Evolutionary conservation across 2,797 vertebrate genomes (phyloP).

Genomic region (Chiroxiphia lanceolata): DNA sequence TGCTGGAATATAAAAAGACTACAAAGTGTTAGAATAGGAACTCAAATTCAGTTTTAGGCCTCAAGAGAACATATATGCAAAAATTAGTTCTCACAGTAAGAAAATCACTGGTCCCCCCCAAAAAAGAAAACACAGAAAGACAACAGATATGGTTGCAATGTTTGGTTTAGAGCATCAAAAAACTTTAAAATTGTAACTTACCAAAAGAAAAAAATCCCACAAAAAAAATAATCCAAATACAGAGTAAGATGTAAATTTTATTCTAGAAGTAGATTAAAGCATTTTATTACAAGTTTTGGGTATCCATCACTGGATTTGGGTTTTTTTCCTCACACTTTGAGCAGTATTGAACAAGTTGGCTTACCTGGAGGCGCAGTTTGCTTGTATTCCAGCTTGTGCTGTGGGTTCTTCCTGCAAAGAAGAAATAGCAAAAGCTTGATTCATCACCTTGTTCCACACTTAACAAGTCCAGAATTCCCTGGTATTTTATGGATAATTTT

Average conservation of each 20-base stretch:
- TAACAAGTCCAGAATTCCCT: not conserved
- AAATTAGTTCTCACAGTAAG: not conserved
- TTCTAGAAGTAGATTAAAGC: not conserved
- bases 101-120: not conserved
- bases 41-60: not conserved
- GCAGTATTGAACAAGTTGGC: not conserved
- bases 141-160: not conserved
- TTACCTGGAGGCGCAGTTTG: constrained; percentile 70
- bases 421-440: not conserved
- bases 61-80: not conserved
- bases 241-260: not conserved
- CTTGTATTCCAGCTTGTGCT: constrained; percentile 77
- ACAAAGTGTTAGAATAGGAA: not conserved
- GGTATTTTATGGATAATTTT: not conserved
- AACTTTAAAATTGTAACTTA: not conserved
- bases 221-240: not conserved
- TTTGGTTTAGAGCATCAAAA: not conserved
- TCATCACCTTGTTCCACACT: not conserved
- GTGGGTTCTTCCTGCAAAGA: constrained; percentile 76
- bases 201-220: not conserved
- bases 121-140: not conserved
- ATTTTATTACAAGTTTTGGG: not conserved
- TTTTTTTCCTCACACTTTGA: not conserved
- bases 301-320: not conserved
- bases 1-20: not conserved